Conservation (phyloP, 2,888 invertebrate genomes). For the Mechanitis messenoides region DNA sequence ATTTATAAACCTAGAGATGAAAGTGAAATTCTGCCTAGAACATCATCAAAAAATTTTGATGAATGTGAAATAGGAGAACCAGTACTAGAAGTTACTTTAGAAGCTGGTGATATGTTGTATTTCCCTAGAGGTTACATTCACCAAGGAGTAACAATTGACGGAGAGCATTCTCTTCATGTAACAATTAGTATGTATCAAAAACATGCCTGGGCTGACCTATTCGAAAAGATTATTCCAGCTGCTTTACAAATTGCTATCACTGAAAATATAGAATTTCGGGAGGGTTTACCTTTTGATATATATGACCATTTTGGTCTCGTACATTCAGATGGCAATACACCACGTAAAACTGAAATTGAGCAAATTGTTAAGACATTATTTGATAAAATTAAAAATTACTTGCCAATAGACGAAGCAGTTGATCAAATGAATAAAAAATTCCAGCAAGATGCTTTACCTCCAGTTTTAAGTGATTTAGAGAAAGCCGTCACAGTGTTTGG, state of each 20-base stretch:
- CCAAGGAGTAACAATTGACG: slow-evolving; percentile 86
- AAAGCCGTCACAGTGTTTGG: slow-evolving; percentile 82
- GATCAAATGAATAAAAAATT: slow-evolving; percentile 91
- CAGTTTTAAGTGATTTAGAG: slow-evolving; percentile 82
- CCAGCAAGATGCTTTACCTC: slow-evolving; percentile 92
- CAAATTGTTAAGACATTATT: slow-evolving; percentile 75
- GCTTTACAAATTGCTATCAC: slow-evolving; percentile 84
- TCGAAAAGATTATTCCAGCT: slow-evolving; percentile 86
- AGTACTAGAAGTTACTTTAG: slow-evolving; percentile 85
- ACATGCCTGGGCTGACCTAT: slow-evolving; percentile 91
- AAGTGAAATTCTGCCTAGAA: slow-evolving; percentile 84
- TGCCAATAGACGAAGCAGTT: slow-evolving; percentile 86
- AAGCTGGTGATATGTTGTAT: slow-evolving; percentile 94
- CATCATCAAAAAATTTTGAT: slow-evolving; percentile 87
- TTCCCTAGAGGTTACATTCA: slow-evolving; percentile 94
- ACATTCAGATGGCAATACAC: slow-evolving; percentile 72
- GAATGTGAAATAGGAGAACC: slow-evolving; percentile 86
- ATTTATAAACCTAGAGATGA: slow-evolving; percentile 86
- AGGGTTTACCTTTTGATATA: slow-evolving; percentile 88
- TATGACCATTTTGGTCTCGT: slow-evolving; percentile 85
- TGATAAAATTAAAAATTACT: slow-evolving; percentile 74
- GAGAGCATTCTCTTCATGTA: slow-evolving; percentile 93
- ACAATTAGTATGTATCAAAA: slow-evolving; percentile 95
- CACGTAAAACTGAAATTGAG: slow-evolving; percentile 68
- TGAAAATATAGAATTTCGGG: slow-evolving; percentile 82